Base-by-base conservation (phyloP, 2,888 invertebrate genomes). In the Melinopterus prodromus region DNA sequence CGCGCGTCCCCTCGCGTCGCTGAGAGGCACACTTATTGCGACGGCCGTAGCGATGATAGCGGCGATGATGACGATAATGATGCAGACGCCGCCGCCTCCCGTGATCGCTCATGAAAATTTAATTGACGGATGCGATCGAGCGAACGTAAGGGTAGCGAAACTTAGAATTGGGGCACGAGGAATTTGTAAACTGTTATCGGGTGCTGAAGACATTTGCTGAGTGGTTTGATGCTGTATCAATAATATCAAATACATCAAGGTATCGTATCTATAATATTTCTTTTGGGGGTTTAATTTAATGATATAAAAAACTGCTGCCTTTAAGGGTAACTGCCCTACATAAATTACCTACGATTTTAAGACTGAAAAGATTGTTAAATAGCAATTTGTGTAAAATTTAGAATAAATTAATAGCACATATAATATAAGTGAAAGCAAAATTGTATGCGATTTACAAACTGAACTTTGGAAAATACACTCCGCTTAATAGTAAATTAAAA, bases 31-130 rank as follows among this genome's bases (percentile, higher is more conserved):
- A 53, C 53, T 53, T 53, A 53, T 53, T 53, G 53, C 53, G 53
- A 53, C 53, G 53, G 53, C 53, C 53, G 53, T 53, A 53, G 53
- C 53, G 53, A 53, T 53, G 53, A 53, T 53, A 53, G 53, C 53
- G 53, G 53, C 53, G 53, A 53, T 53, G 53, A 53, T 53, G 53
- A 53, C 5, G 53, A 53, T 53, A 53, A 53, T 53, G 53, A 53
- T 53, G 53, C 53, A 7, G 53, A 12, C 9, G 12, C 53, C 53
- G 53, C 53, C 53, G 53, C 53, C 53, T 53, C 53, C 53, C 53
- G 53, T 53, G 53, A 53, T 53, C 53, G 53, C 53, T 53, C 53
- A 53, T 53, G 53, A 53, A 53, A 53, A 53, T 53, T 53, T 53
- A 53, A 53, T 53, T 53, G 53, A 53, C 53, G 53, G 53, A 53